Evolutionary conservation across 30 jellyfish, hydroid and myxozoan species (phyloP).

Genomic region (Hydra vulgaris): DNA sequence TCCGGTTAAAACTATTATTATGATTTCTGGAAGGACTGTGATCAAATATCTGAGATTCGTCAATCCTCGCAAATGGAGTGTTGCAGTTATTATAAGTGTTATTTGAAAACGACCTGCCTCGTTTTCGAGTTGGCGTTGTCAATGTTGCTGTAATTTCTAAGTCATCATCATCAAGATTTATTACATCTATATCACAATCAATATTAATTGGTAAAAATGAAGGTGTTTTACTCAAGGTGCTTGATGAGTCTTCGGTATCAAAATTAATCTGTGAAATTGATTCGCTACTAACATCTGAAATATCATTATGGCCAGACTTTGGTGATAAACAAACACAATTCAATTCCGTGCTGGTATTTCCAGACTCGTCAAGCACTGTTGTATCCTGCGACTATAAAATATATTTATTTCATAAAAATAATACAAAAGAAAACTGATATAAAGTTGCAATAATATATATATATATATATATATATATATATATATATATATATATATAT

Average conservation of each 20-base stretch:
- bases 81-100: not conserved
- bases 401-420: too few species aligned
- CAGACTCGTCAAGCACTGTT: not conserved
- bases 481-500: too few species aligned
- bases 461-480: too few species aligned
- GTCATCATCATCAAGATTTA: slow-evolving; percentile 12
- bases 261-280: too few species aligned
- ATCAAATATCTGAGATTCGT: not conserved
- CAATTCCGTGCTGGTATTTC: not conserved
- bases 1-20: not conserved
- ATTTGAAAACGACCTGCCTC: not conserved
- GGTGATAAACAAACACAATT: not conserved
- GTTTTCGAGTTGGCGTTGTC: slow-evolving; percentile 13
- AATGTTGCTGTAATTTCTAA: slow-evolving; percentile 12
- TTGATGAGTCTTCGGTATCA: not conserved
- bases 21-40: not conserved
- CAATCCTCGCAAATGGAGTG: not conserved
- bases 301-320: not conserved
- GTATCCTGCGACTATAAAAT: not conserved
- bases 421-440: too few species aligned
- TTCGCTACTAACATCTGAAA: not conserved
- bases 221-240: not conserved
- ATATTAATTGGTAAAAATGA: not conserved
- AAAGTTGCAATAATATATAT: too few species aligned
- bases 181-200: not conserved